Evolutionary conservation across 2,797 vertebrate genomes (phyloP), one percentile per base, ranked within the genome.

Genomic region (Macropus fuliginosus): DNA sequence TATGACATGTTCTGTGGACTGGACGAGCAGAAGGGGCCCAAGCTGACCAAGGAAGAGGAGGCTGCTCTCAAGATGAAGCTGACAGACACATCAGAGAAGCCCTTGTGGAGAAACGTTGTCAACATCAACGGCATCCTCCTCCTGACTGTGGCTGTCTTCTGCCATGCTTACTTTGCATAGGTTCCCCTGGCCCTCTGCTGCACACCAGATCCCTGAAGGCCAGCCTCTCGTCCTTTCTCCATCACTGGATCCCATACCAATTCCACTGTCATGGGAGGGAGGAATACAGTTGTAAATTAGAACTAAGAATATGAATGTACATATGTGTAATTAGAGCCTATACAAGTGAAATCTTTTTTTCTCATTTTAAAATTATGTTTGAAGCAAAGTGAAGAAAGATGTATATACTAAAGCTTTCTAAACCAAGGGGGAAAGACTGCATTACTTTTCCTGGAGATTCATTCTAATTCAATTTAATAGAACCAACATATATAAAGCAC

Each of bases 111-210:
- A 96, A 99, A 99, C 0, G 24, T 99, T 0, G 98, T 98, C 98
- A 99, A 99, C 14, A 95, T 98, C 97, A 99, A 99, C 0, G 99
- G 98, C 97, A 66, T 99, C 97, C 98, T 99, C 93, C 98, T 99
- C 13, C 97, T 99, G 90, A 91, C 98, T 0, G 99, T 99, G 96
- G 99, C 99, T 0, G 98, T 99, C n/a, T 99, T 99, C 98, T 99
- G 99, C 93, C 99, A 99, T 0, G 99, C 99, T 0, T 99, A 97
- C 97, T 99, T 99, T n/a, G 99, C 99, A 92, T 99, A 98, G 98
- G 55, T 28, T 81, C 93, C 31, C 40, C 3, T 87, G 74, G 55
- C 59, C 54, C 40, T 89, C 12, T 54, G 24, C 55, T n/a, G 4
- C 57, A 46, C 94, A 55, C 56, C 34, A 29, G 13, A 3, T 24